Base-by-base conservation (phyloP, 2,113 vertebrate species). In the Sapajus apella region DNA sequence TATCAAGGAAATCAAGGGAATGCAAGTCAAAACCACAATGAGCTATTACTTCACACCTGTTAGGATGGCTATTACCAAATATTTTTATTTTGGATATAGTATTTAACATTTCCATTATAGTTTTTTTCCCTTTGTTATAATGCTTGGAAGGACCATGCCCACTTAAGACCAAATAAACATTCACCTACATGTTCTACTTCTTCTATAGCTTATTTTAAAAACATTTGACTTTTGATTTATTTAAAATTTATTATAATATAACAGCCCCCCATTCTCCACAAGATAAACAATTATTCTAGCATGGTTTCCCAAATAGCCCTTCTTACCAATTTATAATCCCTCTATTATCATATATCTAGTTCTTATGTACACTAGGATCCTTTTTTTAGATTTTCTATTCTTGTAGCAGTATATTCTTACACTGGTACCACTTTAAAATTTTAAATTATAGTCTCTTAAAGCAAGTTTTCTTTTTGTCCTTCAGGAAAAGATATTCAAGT, bases 11-110 rank as follows among this genome's bases (percentile, higher is more conserved):
- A 32, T 66, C 45, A 77, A 77, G 58, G 47, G 77, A 95, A 90
- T 84, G 70, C 79, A 90, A 90, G 90, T 90, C 79, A 94, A 94
- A 94, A 83, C 88, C 55, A 83, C 37, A 95, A 90, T 68, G 70
- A 95, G 88, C 50, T 91, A 95, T 47, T 77, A 85, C 73, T 40
- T 91, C 50, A 80, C 45, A 91, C 35, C 64, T 91, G 27, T 87
- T 87, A 72, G 35, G 79, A 95, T 91, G 61, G 37, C 58, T 76
- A 86, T 5, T 73, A 40, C 80, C 88, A 91, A 73, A 40, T 90
- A 37, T 81, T 81, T 35, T 96, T 83, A 91, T 56, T 91, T 81
- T 95, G 73, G 85, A 95, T 79, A 96, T 6, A 80, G 7, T 83
- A 93, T 21, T 84, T 93, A n/a, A 91, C 27, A 90, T 87, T 93